phyloP scores from a whole-genome alignment of 2,888 invertebrate genomes.

The Aleiodes leptofemur region DNA sequence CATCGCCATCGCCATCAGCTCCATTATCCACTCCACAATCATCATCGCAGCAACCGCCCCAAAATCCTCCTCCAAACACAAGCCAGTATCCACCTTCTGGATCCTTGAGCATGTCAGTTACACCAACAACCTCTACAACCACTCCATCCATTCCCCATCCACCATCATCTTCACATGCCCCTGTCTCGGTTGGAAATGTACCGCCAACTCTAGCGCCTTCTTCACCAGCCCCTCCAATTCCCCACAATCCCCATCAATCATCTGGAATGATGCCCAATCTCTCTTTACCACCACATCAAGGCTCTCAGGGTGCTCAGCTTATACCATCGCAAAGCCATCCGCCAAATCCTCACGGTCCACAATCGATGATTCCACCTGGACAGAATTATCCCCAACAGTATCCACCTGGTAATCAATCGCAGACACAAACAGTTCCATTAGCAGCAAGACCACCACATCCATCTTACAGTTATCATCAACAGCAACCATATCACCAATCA shows the following conservation, averaged over 20 bases:
- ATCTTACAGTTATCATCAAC: conserved; percentile 75
- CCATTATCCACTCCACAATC: conserved; percentile 65
- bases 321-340: conserved; percentile 69
- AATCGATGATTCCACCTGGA: conserved; percentile 69
- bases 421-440: conserved; percentile 76
- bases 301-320: conserved; percentile 60
- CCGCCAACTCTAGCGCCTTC: conserved; percentile 63
- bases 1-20: conserved; percentile 60
- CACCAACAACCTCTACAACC: conserved; percentile 60
- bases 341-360: conserved; percentile 63
- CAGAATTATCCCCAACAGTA: conserved; percentile 75
- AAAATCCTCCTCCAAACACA: conserved; percentile 72
- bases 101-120: conserved; percentile 52
- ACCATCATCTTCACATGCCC: conserved; percentile 44
- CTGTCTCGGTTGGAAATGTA: conserved; percentile 45
- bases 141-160: conserved; percentile 49
- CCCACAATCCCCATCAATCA: conserved; percentile 65
- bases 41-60: conserved; percentile 74
- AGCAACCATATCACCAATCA: conserved; percentile 76
- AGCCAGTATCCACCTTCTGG: conserved; percentile 55
- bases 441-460: conserved; percentile 79
- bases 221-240: conserved; percentile 63
- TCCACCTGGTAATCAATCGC: conserved; percentile 71
- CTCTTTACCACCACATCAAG: conserved; percentile 68
- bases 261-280: conserved; percentile 71